Evolutionary conservation across 2,113 vertebrate genomes (phyloP), one percentile per base, ranked within the genome.

Genomic region (Todiramphus chloris): DNA sequence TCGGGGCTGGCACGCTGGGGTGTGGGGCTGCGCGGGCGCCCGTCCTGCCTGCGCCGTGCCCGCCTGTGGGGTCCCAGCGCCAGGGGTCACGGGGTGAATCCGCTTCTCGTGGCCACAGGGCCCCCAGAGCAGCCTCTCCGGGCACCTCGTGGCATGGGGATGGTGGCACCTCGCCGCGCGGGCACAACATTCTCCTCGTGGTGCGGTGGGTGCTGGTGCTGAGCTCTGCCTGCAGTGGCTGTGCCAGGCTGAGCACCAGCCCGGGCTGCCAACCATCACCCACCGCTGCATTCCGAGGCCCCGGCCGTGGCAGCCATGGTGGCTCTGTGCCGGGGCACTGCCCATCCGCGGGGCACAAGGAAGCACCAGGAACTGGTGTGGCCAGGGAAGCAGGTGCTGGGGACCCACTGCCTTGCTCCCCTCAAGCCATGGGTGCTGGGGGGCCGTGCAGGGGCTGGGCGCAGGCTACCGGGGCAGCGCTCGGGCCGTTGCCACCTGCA

Each of bases 161-260:
- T 0, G 0, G 35, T 10, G 46, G 62, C 6, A 20, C 48, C 50
- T 35, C 23, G 2, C 10, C 3, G 0, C 11, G 24, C 12, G 7
- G 11, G 19, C 6, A 13, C 11, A 39, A 60, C 63, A 35, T 2
- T 17, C 11, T 17, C 1, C 1, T 13, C 33, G 9, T 1, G 13
- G 48, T 6, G 17, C 0, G 11, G 56, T 1, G 11, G 43, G 44
- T 18, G 35, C 51, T 1, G 30, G 68, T 3, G 10, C 50, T 28
- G 56, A 70, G 33, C 31, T 15, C 46, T 2, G 9, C 31, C 46
- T 13, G 31, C 10, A 31, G 56, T 2, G 11, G 31, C 35, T 33
- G 44, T 18, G 51, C 51, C 2, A 30, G 77, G 10, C 59, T 28
- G 56, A 53, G 33, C 31, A 19, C 39, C 18, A 43, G 28, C 27